Evolutionary conservation across 2,113 vertebrate genomes (phyloP).

Genomic region (Corydoras maculifer): DNA sequence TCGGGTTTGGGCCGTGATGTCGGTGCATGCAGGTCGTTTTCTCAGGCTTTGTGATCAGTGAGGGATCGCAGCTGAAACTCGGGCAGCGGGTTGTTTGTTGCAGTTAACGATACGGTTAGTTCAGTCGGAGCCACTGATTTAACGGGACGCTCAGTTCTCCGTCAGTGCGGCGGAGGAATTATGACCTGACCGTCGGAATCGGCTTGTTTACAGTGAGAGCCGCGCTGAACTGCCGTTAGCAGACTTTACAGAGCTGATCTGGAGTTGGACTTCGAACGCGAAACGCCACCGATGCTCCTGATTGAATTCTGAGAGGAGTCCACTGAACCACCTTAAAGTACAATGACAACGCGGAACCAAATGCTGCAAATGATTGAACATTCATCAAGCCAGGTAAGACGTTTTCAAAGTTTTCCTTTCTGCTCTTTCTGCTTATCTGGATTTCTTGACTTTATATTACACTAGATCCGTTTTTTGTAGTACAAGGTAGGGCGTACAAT

Average conservation of each 20-base stretch:
- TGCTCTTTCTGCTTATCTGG: too few relatives aligned
- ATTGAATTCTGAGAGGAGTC: conserved; percentile 29
- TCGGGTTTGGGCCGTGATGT: neutral
- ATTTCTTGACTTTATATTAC: too few relatives aligned
- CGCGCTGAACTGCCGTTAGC: neutral
- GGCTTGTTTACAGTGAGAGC: neutral
- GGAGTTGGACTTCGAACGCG: conserved; percentile 26
- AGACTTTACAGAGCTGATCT: neutral
- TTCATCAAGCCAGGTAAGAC: conserved; percentile 43
- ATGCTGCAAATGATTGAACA: conserved; percentile 41
- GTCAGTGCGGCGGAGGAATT: too few relatives aligned
- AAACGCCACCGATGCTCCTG: conserved; percentile 28
- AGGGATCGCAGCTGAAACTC: neutral
- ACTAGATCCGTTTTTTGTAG: too few relatives aligned
- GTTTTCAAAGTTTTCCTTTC: too few relatives aligned
- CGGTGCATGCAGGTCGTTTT: neutral
- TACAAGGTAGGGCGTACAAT: too few relatives aligned
- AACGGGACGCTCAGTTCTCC: too few relatives aligned
- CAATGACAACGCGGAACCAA: conserved; percentile 46
- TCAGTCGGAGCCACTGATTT: too few relatives aligned
- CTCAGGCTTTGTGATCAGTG: neutral
- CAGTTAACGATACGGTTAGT: conserved; percentile 21
- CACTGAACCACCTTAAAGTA: conserved; percentile 26
- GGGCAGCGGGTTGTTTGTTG: neutral
- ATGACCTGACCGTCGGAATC: too few relatives aligned